Evolutionary conservation across 2,888 invertebrate species (phyloP).

Genomic region (Cephus spinipes): DNA sequence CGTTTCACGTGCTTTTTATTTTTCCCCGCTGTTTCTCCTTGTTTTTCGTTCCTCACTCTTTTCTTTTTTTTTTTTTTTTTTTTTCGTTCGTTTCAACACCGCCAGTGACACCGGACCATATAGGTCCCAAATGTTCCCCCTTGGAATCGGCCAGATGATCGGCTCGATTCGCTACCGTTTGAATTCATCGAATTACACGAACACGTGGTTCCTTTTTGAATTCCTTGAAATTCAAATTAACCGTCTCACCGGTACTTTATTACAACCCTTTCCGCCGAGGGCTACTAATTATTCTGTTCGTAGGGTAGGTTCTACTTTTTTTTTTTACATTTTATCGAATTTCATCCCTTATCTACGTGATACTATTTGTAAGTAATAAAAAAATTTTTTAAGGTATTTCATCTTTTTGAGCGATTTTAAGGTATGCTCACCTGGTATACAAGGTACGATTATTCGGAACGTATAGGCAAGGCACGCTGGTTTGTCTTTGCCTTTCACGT

Average conservation of each 20-base stretch:
- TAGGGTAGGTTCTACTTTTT: background rate
- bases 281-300: background rate
- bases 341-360: background rate
- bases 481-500: conserved; percentile 1
- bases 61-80: background rate
- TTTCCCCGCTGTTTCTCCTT: conserved; percentile 9
- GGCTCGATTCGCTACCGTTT: conserved; percentile 4
- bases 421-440: background rate
- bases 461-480: background rate
- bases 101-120: background rate
- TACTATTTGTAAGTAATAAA: background rate
- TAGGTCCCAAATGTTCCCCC: conserved; percentile 39
- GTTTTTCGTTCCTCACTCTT: conserved; percentile 10
- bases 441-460: background rate
- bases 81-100: background rate
- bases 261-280: background rate
- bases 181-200: background rate
- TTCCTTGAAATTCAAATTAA: background rate
- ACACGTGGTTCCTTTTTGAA: background rate
- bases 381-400: background rate
- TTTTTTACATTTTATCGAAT: background rate
- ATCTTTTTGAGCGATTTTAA: background rate
- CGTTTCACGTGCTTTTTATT: background rate
- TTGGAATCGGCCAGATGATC: conserved; percentile 5
- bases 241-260: background rate